Evolutionary conservation across 2,797 vertebrate species (phyloP).

Genomic region (Strix occidentalis): DNA sequence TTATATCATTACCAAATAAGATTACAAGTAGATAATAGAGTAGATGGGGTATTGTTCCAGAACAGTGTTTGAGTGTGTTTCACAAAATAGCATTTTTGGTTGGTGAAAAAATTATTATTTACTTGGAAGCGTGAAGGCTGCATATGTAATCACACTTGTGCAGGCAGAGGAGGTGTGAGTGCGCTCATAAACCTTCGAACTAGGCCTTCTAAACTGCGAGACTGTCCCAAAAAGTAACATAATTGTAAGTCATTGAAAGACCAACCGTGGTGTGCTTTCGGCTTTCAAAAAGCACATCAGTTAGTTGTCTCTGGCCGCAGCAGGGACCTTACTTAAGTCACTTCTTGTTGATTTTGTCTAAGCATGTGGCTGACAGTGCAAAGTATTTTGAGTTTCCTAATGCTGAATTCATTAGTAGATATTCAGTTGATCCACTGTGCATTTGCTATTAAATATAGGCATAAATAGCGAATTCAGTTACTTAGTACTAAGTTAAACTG

Average conservation of each 20-base stretch:
- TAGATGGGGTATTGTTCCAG: neutral
- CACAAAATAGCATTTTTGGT: neutral
- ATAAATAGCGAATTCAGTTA: conserved; percentile 64
- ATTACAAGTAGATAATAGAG: neutral
- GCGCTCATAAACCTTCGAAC: neutral
- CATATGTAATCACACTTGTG: neutral
- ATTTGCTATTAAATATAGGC: conserved; percentile 66
- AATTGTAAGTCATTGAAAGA: neutral
- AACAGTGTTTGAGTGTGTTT: neutral
- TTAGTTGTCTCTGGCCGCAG: neutral
- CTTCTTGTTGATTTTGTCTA: conserved; percentile 43
- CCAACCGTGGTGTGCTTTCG: conserved; percentile 8
- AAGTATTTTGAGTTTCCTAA: conserved; percentile 30
- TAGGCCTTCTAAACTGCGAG: neutral
- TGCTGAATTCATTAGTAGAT: conserved; percentile 57
- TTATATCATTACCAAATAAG: neutral
- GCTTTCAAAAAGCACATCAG: neutral
- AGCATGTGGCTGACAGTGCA: conserved; percentile 23
- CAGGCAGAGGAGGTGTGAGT: neutral
- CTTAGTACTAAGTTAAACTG: conserved; percentile 46
- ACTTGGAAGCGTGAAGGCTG: neutral
- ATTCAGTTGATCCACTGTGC: conserved; percentile 32
- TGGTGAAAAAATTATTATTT: neutral
- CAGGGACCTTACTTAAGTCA: conserved; percentile 1
- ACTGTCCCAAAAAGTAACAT: rapidly evolving